phyloP scores from a whole-genome alignment of 1,140 invertebrate genomes.

The Papilio polyxenes region DNA sequence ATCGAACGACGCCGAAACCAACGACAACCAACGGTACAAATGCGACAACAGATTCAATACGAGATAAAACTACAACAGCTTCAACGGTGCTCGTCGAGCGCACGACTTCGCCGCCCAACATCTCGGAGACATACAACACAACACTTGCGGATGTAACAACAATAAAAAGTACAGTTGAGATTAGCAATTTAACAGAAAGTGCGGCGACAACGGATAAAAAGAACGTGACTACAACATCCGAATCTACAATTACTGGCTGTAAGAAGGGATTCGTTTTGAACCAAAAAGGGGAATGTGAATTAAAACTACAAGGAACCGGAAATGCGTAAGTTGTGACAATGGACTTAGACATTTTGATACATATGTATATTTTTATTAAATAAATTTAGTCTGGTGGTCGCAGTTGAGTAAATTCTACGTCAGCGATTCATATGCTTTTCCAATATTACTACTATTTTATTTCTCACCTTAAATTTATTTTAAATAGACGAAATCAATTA shows the following conservation, averaged over 20 bases:
- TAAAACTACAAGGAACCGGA: slow-evolving; percentile 64
- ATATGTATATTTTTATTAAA: too few relatives aligned
- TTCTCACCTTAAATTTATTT: background rate
- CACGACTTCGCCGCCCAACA: slow-evolving; percentile 39
- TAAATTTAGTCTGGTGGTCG: too few relatives aligned
- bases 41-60: slow-evolving; percentile 46
- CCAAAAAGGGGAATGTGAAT: slow-evolving; percentile 71
- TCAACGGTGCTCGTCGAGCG: slow-evolving; percentile 44
- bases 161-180: slow-evolving; percentile 35
- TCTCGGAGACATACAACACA: slow-evolving; percentile 28
- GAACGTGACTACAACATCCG: slow-evolving; percentile 43
- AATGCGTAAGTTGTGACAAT: slow-evolving; percentile 64
- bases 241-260: slow-evolving; percentile 54
- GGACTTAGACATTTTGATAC: background rate
- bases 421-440: background rate
- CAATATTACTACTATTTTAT: too few relatives aligned
- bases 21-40: slow-evolving; percentile 55
- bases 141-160: slow-evolving; percentile 43
- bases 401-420: background rate
- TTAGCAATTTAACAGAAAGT: slow-evolving; percentile 40
- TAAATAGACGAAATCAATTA: background rate
- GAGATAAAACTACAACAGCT: slow-evolving; percentile 53
- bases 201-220: slow-evolving; percentile 43
- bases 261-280: slow-evolving; percentile 73
- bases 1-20: slow-evolving; percentile 70